Conservation (phyloP, 2,113 vertebrate species). For the Myrmophylax atrothorax region DNA sequence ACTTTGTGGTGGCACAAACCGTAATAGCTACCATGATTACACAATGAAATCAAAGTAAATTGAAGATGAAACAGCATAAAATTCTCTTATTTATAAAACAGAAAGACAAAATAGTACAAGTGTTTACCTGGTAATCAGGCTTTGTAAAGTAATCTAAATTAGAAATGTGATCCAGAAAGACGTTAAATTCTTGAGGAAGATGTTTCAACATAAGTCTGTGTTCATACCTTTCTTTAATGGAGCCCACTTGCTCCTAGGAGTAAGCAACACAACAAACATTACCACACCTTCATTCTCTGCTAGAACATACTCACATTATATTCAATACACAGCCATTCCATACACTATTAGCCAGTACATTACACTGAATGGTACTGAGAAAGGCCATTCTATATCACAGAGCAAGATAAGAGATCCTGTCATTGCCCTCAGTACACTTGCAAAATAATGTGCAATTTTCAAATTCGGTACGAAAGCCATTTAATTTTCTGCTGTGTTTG, state of each 20-base stretch:
- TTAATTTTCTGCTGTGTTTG: background rate
- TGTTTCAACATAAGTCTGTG: conserved; percentile 97
- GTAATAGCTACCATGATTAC: background rate
- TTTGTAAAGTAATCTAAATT: conserved; percentile 96
- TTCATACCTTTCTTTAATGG: conserved; percentile 95
- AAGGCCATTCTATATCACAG: background rate
- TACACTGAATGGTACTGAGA: background rate
- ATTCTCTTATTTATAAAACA: background rate
- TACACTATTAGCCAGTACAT: background rate
- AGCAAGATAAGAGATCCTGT: background rate
- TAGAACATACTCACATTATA: background rate
- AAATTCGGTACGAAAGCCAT: background rate
- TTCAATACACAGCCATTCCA: background rate
- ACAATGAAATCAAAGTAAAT: background rate
- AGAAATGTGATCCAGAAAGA: conserved; percentile 94
- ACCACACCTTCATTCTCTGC: background rate
- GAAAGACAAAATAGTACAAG: background rate
- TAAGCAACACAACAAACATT: conserved; percentile 34
- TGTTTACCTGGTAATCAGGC: conserved; percentile 93
- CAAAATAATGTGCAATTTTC: background rate
- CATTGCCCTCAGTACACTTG: background rate
- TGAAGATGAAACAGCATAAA: background rate
- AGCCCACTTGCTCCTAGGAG: conserved; percentile 94
- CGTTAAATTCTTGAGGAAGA: conserved; percentile 90
- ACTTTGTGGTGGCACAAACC: background rate